Percentiles rank a stretch among this genome's conserved stretches.
Conservation (phyloP, 1,140 invertebrate species). For the Formica selysi region DNA sequence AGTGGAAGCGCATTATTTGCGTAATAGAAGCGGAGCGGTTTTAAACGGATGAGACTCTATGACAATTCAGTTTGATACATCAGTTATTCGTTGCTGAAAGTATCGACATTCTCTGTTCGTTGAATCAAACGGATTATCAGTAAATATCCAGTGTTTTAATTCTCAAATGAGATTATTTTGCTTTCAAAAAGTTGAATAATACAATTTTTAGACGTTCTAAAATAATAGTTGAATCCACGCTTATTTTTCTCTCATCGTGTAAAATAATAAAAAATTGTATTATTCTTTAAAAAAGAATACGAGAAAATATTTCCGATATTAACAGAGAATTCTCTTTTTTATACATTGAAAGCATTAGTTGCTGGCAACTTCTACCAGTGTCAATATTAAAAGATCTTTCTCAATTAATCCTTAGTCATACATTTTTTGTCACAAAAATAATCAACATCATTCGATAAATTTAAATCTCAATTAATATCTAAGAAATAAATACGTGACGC, state of each 20-base stretch:
- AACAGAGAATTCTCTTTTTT: background rate
- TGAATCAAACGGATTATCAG: background rate
- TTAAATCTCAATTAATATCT: background rate
- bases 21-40: constrained; percentile 27
- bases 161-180: background rate
- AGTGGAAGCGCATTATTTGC: constrained; percentile 50
- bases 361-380: background rate
- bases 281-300: background rate
- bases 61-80: constrained; percentile 4
- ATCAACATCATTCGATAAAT: background rate
- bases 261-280: constrained; percentile 1
- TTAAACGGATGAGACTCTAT: constrained; percentile 11
- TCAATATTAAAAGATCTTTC: background rate
- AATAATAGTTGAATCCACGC: background rate
- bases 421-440: background rate
- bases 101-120: constrained; percentile 1
- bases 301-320: background rate
- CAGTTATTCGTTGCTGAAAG: background rate
- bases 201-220: background rate
- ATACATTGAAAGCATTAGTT: background rate
- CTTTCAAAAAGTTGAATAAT: background rate
- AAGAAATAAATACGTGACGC: background rate
- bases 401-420: background rate
- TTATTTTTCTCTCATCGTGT: background rate
- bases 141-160: background rate